A percentile compares a stretch with the other conserved stretches of the same genome.
These are phyloP conservation scores for Strigamia transsilvanica DNA, from an alignment of 2,888 invertebrate species.

Conservation along the genomic window DNA sequence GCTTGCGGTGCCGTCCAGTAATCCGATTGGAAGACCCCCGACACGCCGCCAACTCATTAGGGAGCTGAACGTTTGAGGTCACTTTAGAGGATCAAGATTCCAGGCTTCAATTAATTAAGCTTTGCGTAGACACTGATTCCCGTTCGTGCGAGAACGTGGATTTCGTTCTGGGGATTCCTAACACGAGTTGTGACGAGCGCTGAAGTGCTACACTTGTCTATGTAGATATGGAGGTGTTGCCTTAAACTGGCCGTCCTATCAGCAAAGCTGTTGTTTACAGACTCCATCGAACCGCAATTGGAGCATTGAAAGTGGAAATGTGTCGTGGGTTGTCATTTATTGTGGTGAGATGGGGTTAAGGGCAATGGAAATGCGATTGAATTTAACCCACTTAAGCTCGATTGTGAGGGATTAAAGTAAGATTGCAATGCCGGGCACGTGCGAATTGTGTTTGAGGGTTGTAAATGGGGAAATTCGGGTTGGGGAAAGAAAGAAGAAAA, in stretches of 20 bases:
- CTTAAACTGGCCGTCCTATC: conserved; percentile 43
- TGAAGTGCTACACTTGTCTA: neutral
- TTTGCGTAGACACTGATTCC: conserved; percentile 38
- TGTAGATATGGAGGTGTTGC: conserved; percentile 46
- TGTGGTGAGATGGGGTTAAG: conserved; percentile 49
- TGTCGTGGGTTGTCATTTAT: conserved; percentile 28
- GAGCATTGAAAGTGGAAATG: neutral
- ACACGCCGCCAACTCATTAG: conserved; percentile 49
- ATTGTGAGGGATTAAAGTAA: conserved; percentile 33
- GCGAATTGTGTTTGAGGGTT: conserved; percentile 36
- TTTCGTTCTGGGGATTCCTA: conserved; percentile 36
- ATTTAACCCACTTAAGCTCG: conserved; percentile 46
- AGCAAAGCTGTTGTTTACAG: conserved; percentile 34
- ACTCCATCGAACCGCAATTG: conserved; percentile 41
- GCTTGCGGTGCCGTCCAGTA: conserved; percentile 36
- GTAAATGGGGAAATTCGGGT: conserved; percentile 31
- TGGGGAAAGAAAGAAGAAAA: neutral
- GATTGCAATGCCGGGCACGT: conserved; percentile 26
- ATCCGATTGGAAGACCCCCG: conserved; percentile 53
- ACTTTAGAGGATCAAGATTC: conserved; percentile 47
- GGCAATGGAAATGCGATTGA: conserved; percentile 48
- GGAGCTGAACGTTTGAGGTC: conserved; percentile 42
- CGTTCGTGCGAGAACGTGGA: neutral
- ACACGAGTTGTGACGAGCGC: neutral
- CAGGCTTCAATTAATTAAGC: conserved; percentile 43